Conservation (phyloP, 53 echinoderm and acorn worm species). For the Zoroaster sp. region DNA sequence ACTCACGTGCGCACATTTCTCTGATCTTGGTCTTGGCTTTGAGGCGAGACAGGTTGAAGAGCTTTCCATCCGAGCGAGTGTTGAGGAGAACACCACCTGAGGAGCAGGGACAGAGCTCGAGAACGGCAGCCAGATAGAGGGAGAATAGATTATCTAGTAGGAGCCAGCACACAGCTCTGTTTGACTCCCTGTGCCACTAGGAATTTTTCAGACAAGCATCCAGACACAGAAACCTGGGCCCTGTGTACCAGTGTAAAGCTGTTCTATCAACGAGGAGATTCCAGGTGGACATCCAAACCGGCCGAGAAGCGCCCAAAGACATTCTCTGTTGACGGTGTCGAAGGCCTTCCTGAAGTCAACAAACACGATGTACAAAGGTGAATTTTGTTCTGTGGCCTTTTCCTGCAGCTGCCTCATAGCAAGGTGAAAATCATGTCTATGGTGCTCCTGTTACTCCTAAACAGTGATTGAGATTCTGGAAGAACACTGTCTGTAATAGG, state of each 20-base stretch:
- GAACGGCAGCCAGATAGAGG: conserved; percentile 50
- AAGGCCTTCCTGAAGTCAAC: conserved; percentile 45
- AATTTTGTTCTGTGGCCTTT: background rate
- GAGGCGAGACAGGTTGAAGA: conserved; percentile 50
- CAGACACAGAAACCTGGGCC: conserved; percentile 14
- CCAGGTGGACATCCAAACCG: conserved; percentile 44
- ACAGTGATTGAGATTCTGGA: conserved; percentile 36
- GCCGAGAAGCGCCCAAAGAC: conserved; percentile 28
- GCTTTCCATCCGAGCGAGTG: conserved; percentile 55
- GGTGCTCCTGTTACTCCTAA: background rate
- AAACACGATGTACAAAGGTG: conserved; percentile 24
- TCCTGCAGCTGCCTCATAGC: conserved; percentile 27
- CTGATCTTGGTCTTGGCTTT: background rate
- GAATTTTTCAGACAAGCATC: background rate
- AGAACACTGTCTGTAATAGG: conserved; percentile 1
- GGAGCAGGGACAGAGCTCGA: too few relatives aligned
- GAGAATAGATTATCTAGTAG: conserved; percentile 64
- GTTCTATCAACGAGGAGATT: conserved; percentile 22
- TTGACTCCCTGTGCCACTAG: conserved; percentile 32
- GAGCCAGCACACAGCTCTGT: conserved; percentile 57
- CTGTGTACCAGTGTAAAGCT: conserved; percentile 43
- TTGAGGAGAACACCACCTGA: conserved; percentile 34
- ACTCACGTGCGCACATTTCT: conserved; percentile 1
- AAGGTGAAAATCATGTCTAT: conserved; percentile 40
- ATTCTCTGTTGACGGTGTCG: conserved; percentile 34